Conservation (phyloP, 1,140 invertebrate species). For the Adelges cooleyi region DNA sequence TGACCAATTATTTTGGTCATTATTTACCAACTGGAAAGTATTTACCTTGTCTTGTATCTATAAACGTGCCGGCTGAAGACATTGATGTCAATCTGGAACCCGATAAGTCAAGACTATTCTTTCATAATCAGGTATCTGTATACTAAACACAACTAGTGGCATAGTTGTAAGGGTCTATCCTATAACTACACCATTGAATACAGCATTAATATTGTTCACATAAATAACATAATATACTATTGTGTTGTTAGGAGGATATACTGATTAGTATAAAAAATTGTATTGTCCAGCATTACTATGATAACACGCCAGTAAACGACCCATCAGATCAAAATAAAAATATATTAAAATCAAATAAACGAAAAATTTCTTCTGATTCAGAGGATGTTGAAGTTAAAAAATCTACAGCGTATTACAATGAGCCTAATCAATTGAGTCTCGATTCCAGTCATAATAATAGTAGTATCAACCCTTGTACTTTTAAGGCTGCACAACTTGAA, state of each 20-base stretch:
- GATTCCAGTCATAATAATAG: no score
- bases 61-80: constrained; percentile 41
- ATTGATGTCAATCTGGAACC: constrained; percentile 55
- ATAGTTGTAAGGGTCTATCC: no score
- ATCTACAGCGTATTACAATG: not conserved
- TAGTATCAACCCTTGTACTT: no score
- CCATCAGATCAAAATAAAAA: not conserved
- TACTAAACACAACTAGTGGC: not conserved
- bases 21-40: constrained; percentile 38
- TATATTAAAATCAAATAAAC: not conserved
- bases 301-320: not conserved
- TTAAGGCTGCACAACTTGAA: no score
- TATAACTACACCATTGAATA: no score
- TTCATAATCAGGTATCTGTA: constrained; percentile 41
- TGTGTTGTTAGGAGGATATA: not conserved
- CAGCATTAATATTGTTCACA: no score
- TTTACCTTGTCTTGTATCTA: constrained; percentile 40
- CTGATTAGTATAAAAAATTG: not conserved
- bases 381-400: not conserved
- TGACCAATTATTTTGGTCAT: constrained; percentile 32
- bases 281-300: not conserved
- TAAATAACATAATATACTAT: no score
- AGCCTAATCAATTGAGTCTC: no score
- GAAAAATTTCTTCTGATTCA: constrained; percentile 9
- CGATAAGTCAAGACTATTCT: constrained; percentile 48